These are phyloP conservation scores for Gymnocypris eckloni DNA, from an alignment of 2,797 vertebrate species.

Conservation along the genomic window DNA sequence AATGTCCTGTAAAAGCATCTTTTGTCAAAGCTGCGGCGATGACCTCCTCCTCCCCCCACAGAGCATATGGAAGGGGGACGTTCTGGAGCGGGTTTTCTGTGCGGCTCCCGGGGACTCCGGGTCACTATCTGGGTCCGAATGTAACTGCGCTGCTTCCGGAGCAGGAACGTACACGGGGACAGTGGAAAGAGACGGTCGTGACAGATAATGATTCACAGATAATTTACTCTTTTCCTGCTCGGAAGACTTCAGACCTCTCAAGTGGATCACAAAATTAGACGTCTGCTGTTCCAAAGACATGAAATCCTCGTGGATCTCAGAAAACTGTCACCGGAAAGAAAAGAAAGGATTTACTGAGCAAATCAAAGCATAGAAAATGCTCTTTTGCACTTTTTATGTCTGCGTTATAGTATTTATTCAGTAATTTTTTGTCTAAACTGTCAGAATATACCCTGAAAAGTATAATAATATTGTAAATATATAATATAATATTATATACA, in stretches of 20 bases:
- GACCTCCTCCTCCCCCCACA: constrained; percentile 59
- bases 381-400: not conserved
- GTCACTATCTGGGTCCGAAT: constrained; percentile 24
- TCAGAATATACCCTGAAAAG: not conserved
- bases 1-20: not conserved
- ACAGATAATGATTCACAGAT: not conserved
- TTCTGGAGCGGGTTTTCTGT: constrained; percentile 50
- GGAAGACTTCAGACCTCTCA: constrained; percentile 70
- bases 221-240: constrained; percentile 3
- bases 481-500: too few relatives aligned
- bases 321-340: constrained; percentile 69
- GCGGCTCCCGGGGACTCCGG: not conserved
- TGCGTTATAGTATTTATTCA: not conserved
- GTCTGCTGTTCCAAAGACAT: constrained; percentile 75
- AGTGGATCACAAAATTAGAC: constrained; percentile 76
- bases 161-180: constrained; percentile 45
- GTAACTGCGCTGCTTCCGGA: not conserved
- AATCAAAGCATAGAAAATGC: constrained; percentile 13
- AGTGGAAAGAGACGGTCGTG: not conserved
- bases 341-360: not conserved
- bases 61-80: constrained; percentile 62
- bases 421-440: not conserved
- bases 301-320: constrained; percentile 73
- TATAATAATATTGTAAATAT: not conserved
- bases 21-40: not conserved